Conservation (phyloP, 2,113 vertebrate species). For the Nothobranchius kuhntae region DNA sequence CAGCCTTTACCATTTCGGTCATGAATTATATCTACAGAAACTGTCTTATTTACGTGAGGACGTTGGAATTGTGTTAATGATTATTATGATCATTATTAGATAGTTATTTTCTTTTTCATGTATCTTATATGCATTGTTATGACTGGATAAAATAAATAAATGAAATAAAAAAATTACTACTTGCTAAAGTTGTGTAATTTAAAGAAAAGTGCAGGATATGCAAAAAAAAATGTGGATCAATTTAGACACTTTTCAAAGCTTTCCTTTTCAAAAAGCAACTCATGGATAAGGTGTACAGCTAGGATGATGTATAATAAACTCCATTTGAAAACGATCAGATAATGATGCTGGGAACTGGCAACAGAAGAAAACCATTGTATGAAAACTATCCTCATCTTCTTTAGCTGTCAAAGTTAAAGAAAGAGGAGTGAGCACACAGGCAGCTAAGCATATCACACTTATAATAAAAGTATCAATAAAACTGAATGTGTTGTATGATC, state of each 20-base stretch:
- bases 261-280: not conserved
- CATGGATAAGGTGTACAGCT: not conserved
- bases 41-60: too few species aligned
- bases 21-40: too few species aligned
- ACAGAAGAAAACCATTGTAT: slow-evolving; percentile 7
- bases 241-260: too few species aligned
- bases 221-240: not conserved
- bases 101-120: too few species aligned
- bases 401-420: slow-evolving; percentile 3
- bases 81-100: too few species aligned
- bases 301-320: not conserved
- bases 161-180: too few species aligned
- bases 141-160: too few species aligned
- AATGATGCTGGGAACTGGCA: slow-evolving; percentile 1
- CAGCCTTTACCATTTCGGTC: too few species aligned
- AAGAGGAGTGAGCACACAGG: not conserved
- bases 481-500: slow-evolving; percentile 20
- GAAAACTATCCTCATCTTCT: not conserved
- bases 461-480: slow-evolving; percentile 3
- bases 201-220: not conserved
- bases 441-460: not conserved
- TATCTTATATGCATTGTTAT: too few species aligned
- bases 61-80: too few species aligned
- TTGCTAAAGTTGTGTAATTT: not conserved
- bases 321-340: too few species aligned